Evolutionary conservation across 2,888 invertebrate species (phyloP).

Genomic region (Balanococcus diminutus): DNA sequence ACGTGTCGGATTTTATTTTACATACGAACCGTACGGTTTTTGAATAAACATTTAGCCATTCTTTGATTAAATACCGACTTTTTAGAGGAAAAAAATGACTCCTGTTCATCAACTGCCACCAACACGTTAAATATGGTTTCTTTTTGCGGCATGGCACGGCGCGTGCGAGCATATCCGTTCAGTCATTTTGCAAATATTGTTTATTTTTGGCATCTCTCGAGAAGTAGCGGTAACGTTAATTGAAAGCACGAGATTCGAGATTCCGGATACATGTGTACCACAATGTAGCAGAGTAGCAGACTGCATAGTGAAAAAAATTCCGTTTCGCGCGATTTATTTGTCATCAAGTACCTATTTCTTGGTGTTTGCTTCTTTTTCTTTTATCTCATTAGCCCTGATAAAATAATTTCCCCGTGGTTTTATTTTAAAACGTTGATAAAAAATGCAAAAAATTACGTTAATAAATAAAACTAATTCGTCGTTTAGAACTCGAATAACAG

Average conservation of each 20-base stretch:
- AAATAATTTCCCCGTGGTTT: not conserved
- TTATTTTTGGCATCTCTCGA: constrained; percentile 11
- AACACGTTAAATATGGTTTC: not conserved
- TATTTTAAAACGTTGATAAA: not conserved
- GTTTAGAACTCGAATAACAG: not conserved
- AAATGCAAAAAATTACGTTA: not conserved
- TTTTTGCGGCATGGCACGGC: not conserved
- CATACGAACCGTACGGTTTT: not conserved
- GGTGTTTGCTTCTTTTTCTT: not conserved
- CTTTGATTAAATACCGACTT: constrained; percentile 19
- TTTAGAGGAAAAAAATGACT: not conserved
- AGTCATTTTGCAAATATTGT: not conserved
- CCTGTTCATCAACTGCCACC: not conserved
- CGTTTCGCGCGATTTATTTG: constrained; percentile 16
- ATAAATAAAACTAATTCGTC: not conserved
- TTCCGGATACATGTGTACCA: not conserved
- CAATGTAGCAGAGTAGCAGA: not conserved
- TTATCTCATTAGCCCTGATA: not conserved
- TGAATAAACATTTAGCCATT: constrained; percentile 13
- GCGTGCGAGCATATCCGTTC: not conserved
- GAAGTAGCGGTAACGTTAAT: not conserved
- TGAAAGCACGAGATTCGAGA: constrained; percentile 20
- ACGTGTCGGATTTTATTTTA: not conserved
- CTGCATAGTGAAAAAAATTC: not conserved
- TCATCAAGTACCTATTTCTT: not conserved